Base-by-base conservation (phyloP, 2,113 vertebrate species). In the Bubo bubo region DNA sequence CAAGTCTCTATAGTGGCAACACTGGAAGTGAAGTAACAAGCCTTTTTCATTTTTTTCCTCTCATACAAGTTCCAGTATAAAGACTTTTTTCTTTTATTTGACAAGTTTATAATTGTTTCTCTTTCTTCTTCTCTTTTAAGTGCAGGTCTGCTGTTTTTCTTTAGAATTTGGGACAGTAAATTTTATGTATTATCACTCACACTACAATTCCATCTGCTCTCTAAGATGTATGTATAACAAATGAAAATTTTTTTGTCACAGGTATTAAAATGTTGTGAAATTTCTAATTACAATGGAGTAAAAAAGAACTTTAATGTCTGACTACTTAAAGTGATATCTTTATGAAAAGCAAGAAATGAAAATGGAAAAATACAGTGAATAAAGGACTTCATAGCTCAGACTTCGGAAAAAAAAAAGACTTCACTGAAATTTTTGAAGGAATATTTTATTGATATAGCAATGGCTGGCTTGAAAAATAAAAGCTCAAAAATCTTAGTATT, bases 41-140 rank as follows among this genome's bases (percentile, higher is more conserved):
- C 43, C 17, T 45, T 45, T 45, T 45, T 45, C 16, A 45, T 45
- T 18, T 3, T 77, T 60, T 72, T 67, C 11, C 9, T n/a, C 14
- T 58, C 1, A 0, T 58, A 34, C 7, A 72, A 14, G 1, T 8
- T 35, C 16, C 5, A 47, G 4, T 45, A 9, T 24, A 53, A 37
- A 55, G 9, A 79, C 4, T 19, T 30, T 50, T 4, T 8, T 15
- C 5, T 14, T 34, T 3, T 1, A 12, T 41, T 72, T 30, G 22
- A 26, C 3, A 72, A 14, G 0, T 26, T 85, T 76, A 2, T 41
- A 4, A 16, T 47, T 14, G 3, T 72, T 76, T 62, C 5, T 30
- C 12, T 72, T 72, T 64, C 11, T 66, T 68, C 20, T 84, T 55
- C 17, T 68, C 20, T 84, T 55, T 14, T 55, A 70, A 70, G 12